A percentile compares a stretch with the other conserved stretches of the same genome.
phyloP scores from a whole-genome alignment of 2,113 vertebrate genomes.

The Peromyscus californicus region DNA sequence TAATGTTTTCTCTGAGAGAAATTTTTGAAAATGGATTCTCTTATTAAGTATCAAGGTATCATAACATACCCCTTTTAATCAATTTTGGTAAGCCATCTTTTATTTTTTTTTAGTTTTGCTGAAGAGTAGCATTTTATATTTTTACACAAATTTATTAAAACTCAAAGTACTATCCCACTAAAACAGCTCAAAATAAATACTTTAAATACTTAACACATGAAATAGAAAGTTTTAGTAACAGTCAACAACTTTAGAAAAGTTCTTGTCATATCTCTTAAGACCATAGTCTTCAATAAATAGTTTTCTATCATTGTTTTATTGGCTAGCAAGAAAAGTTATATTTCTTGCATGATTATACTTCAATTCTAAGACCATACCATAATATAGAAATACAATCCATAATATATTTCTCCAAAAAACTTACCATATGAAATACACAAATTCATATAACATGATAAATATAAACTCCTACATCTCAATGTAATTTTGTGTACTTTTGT shows the following conservation, averaged over 20 bases:
- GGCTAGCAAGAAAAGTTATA: background rate
- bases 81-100: background rate
- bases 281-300: conserved; percentile 23
- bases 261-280: conserved; percentile 45
- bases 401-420: conserved; percentile 48
- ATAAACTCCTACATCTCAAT: conserved; percentile 3
- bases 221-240: conserved; percentile 38
- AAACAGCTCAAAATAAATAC: conserved; percentile 62
- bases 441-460: conserved; percentile 12
- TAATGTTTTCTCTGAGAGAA: background rate
- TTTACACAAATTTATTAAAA: conserved; percentile 40
- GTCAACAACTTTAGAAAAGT: conserved; percentile 48
- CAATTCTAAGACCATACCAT: conserved; percentile 28
- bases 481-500: conserved; percentile 27
- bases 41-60: background rate
- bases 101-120: background rate
- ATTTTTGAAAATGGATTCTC: background rate
- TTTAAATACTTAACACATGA: conserved; percentile 69
- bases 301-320: conserved; percentile 50
- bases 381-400: conserved; percentile 40
- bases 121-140: background rate
- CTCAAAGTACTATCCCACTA: background rate
- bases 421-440: background rate
- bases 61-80: background rate
- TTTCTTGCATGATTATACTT: conserved; percentile 34